Evolutionary conservation across 2,797 vertebrate genomes (phyloP).

Genomic region (Gorsachius magnificus): DNA sequence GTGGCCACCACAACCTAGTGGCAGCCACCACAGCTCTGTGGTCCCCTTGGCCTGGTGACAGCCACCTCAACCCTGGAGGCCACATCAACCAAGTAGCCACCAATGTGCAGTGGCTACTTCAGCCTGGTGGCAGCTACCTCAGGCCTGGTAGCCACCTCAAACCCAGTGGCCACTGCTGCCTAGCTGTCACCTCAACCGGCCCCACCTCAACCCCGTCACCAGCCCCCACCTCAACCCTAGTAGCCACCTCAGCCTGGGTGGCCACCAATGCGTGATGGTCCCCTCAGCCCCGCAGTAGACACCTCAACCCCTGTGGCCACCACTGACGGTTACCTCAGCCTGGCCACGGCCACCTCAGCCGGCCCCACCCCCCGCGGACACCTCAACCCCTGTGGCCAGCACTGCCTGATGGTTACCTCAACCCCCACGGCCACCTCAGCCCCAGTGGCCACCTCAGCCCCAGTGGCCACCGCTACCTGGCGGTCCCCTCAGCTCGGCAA

Average conservation of each 20-base stretch:
- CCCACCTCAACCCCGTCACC: background rate
- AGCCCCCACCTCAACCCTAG: background rate
- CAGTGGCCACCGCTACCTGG: too few relatives aligned
- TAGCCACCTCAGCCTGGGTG: background rate
- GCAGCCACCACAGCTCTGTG: too few relatives aligned
- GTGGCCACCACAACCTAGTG: background rate
- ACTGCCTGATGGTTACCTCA: too few relatives aligned
- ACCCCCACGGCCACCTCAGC: background rate
- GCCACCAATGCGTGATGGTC: too few relatives aligned
- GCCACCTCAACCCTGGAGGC: too few relatives aligned
- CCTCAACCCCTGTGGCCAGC: background rate
- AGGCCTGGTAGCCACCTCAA: background rate
- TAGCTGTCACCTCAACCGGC: background rate
- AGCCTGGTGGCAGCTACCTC: fast-evolving
- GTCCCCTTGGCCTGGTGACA: background rate
- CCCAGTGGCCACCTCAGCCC: background rate
- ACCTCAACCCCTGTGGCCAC: background rate
- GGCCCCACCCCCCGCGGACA: too few relatives aligned
- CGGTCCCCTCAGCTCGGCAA: background rate
- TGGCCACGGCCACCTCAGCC: background rate
- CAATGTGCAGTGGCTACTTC: fast-evolving
- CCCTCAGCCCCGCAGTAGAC: too few relatives aligned
- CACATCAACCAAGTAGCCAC: background rate
- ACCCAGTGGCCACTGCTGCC: background rate
- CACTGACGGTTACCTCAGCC: too few relatives aligned